Conservation (phyloP, 2,888 invertebrate species). For the Megamerina dolium region DNA sequence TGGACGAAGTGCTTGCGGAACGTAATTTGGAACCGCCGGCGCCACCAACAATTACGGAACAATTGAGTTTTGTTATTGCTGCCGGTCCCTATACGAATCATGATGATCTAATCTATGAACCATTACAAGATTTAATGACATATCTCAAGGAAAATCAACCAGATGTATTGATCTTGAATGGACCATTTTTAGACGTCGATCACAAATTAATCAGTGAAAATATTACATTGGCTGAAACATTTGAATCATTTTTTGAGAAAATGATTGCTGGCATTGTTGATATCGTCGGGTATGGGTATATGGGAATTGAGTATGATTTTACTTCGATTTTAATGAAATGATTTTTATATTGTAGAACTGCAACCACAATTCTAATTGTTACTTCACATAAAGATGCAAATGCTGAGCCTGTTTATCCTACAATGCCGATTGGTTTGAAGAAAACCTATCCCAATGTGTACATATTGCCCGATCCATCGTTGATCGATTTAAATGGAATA, state of each 20-base stretch:
- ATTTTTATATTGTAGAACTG: conserved; percentile 41
- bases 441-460: conserved; percentile 58
- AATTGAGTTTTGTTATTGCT: conserved; percentile 65
- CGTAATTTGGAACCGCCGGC: conserved; percentile 48
- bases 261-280: conserved; percentile 61
- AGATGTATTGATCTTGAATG: conserved; percentile 73
- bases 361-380: conserved; percentile 69
- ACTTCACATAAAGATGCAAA: conserved; percentile 73
- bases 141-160: conserved; percentile 65
- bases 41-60: conserved; percentile 52
- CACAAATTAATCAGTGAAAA: conserved; percentile 60
- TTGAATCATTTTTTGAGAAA: conserved; percentile 68
- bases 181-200: conserved; percentile 75
- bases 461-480: conserved; percentile 74
- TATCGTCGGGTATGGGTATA: conserved; percentile 54
- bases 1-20: conserved; percentile 59
- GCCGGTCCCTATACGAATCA: conserved; percentile 78
- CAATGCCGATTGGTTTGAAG: conserved; percentile 63
- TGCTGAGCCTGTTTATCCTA: conserved; percentile 76
- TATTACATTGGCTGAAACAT: conserved; percentile 58
- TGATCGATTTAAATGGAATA: conserved; percentile 70
- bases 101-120: conserved; percentile 73
- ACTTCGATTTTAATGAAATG: background rate
- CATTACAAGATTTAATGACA: conserved; percentile 68
- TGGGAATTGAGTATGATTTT: too few species aligned